phyloP scores from a whole-genome alignment of 2,888 invertebrate species.

The Hypomecis punctinalis region DNA sequence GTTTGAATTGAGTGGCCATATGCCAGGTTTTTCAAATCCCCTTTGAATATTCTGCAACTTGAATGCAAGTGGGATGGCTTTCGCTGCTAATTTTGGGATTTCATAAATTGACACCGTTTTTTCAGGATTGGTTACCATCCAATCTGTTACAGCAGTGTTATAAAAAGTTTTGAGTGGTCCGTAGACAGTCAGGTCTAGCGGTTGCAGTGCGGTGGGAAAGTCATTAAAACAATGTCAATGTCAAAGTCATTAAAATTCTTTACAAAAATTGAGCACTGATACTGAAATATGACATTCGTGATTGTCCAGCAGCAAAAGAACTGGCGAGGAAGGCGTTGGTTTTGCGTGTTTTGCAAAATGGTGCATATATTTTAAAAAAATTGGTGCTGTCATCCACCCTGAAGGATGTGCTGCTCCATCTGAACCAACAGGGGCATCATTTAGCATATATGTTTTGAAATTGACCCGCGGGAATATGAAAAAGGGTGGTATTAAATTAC shows the following conservation, averaged over 20 bases:
- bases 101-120: slow-evolving; percentile 31
- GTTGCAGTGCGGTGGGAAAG: too few species aligned
- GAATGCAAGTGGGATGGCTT: slow-evolving; percentile 38
- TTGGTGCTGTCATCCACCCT: slow-evolving; percentile 26
- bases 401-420: slow-evolving; percentile 20
- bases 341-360: too few species aligned
- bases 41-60: slow-evolving; percentile 40
- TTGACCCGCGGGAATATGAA: slow-evolving; percentile 29
- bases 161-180: too few species aligned
- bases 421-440: slow-evolving; percentile 11
- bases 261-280: too few species aligned
- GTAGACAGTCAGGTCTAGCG: too few species aligned
- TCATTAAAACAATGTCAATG: too few species aligned
- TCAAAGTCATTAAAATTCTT: too few species aligned
- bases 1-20: slow-evolving; percentile 43
- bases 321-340: too few species aligned
- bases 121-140: slow-evolving; percentile 25
- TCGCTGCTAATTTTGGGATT: slow-evolving; percentile 36
- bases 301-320: too few species aligned
- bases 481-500: slow-evolving; percentile 24
- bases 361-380: too few species aligned
- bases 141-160: slow-evolving; percentile 18
- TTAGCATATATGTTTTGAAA: slow-evolving; percentile 24
- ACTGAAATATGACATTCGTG: too few species aligned
- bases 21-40: slow-evolving; percentile 45